These are phyloP conservation scores for Anseranas semipalmata DNA, from an alignment of 2,113 vertebrate genomes.

Conservation along the genomic window DNA sequence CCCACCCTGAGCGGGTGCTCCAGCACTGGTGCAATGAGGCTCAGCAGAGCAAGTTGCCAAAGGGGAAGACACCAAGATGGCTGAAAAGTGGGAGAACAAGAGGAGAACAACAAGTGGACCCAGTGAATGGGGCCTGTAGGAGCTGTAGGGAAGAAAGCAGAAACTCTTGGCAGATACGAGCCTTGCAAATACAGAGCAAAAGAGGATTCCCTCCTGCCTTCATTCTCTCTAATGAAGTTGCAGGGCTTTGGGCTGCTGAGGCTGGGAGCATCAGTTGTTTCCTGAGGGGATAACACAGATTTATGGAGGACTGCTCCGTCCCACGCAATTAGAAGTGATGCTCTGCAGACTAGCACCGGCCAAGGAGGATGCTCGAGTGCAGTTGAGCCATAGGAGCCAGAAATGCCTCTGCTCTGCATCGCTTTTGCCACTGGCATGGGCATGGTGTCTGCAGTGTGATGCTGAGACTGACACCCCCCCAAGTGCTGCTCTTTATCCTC, in stretches of 20 bases:
- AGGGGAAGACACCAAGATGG: not conserved
- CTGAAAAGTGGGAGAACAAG: not conserved
- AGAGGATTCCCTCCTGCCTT: not conserved
- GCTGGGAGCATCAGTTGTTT: accelerated
- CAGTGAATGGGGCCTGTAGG: no score
- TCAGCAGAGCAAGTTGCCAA: no score
- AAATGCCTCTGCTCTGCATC: accelerated
- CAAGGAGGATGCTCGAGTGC: not conserved
- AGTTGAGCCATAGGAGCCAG: accelerated
- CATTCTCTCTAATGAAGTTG: not conserved
- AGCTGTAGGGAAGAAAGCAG: not conserved
- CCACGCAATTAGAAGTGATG: not conserved
- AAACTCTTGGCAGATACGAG: not conserved
- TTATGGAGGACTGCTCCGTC: not conserved
- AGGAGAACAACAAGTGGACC: no score
- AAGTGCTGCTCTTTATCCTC: accelerated
- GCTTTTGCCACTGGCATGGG: not conserved
- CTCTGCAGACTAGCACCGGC: not conserved
- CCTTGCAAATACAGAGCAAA: not conserved
- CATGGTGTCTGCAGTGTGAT: accelerated
- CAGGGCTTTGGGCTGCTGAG: not conserved
- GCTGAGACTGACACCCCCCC: not conserved
- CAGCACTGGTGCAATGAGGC: not conserved
- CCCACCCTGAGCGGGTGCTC: no score
- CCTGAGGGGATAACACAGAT: not conserved